Evolutionary conservation across 92 coral and sea anemone genomes (phyloP).

Genomic region (Heteractis magnifica): DNA sequence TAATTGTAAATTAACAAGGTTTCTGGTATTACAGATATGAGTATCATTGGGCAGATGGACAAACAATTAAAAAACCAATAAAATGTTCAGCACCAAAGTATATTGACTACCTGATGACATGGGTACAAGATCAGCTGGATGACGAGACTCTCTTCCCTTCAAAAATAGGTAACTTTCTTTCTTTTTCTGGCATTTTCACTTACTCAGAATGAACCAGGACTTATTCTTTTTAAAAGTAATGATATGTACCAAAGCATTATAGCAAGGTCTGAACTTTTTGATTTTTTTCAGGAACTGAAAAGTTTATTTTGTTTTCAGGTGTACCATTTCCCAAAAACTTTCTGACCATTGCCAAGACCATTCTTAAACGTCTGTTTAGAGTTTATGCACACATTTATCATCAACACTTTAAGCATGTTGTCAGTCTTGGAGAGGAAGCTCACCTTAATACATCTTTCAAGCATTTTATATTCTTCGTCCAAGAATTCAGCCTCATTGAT

Average conservation of each 20-base stretch:
- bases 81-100: slow-evolving; percentile 98
- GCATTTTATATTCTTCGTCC: slow-evolving; percentile 98
- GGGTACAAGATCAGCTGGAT: slow-evolving; percentile 99
- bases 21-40: slow-evolving; percentile 65
- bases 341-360: slow-evolving; percentile 93
- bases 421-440: slow-evolving; percentile 97
- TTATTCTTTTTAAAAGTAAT: too few species aligned
- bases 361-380: slow-evolving; percentile 92
- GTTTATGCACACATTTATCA: slow-evolving; percentile 98
- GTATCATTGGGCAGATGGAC: slow-evolving; percentile 99
- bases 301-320: slow-evolving; percentile 47
- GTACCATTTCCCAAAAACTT: slow-evolving; percentile 99
- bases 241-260: background rate
- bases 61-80: slow-evolving; percentile 91
- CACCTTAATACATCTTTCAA: slow-evolving; percentile 98
- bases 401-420: slow-evolving; percentile 94
- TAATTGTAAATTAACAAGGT: background rate
- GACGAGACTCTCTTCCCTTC: slow-evolving; percentile 95
- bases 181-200: background rate
- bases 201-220: background rate
- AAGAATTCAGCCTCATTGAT: slow-evolving; percentile 94
- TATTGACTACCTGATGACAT: slow-evolving; percentile 95
- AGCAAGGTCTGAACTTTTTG: background rate
- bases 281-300: background rate
- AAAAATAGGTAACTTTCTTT: slow-evolving; percentile 69